These are phyloP conservation scores for Zoanthus solanderi DNA, from an alignment of 92 coral and sea anemone species.

Conservation along the genomic window DNA sequence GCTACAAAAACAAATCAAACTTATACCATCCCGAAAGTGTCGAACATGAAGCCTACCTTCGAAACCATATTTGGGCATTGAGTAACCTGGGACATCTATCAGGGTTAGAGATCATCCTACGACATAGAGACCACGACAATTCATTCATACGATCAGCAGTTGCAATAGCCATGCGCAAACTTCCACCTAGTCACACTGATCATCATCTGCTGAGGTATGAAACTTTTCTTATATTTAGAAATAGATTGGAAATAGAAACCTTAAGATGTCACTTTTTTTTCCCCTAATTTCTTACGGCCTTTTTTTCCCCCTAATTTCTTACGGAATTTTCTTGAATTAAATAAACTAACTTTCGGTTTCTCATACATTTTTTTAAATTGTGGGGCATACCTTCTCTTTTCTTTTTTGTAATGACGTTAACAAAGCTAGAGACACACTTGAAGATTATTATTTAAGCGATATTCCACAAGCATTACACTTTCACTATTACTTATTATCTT, in stretches of 20 bases:
- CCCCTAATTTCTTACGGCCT: too few species aligned
- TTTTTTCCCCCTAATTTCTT: too few species aligned
- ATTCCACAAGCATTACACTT: too few species aligned
- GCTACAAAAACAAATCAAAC: slow-evolving; percentile 84
- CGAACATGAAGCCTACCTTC: slow-evolving; percentile 76
- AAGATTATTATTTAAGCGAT: too few species aligned
- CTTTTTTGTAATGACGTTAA: too few species aligned
- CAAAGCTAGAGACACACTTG: too few species aligned
- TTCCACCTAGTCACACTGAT: slow-evolving; percentile 78
- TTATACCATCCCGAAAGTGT: slow-evolving; percentile 80
- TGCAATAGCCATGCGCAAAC: slow-evolving; percentile 91
- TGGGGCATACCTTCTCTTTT: too few species aligned
- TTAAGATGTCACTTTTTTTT: too few species aligned
- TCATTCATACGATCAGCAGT: slow-evolving; percentile 94
- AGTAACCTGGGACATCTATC: slow-evolving; percentile 97
- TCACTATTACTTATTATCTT: too few species aligned
- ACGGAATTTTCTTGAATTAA: too few species aligned
- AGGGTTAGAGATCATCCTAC: slow-evolving; percentile 80
- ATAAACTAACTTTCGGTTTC: too few species aligned
- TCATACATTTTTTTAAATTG: too few species aligned
- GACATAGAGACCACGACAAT: slow-evolving; percentile 89
- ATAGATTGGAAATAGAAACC: not conserved
- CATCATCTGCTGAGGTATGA: slow-evolving; percentile 71
- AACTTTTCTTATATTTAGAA: not conserved
- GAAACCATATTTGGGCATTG: slow-evolving; percentile 97